Conservation (phyloP, 2,888 invertebrate genomes). For the Magallana nippona region DNA sequence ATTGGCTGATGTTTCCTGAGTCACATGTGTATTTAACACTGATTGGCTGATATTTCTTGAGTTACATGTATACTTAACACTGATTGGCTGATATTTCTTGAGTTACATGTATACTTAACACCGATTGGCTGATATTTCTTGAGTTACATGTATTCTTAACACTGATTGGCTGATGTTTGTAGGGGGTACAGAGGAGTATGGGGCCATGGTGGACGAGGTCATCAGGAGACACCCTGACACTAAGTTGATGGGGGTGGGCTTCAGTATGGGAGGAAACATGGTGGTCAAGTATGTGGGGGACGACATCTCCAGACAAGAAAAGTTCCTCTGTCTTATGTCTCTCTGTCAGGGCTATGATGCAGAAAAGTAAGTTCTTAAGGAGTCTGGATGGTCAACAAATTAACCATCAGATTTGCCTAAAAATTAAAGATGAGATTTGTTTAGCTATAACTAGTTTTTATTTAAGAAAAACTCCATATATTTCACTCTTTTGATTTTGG, state of each 20-base stretch:
- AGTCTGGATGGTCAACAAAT: too few species aligned
- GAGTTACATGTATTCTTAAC: background rate
- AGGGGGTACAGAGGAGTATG: slow-evolving; percentile 95
- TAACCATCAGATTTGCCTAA: too few species aligned
- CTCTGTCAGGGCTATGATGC: slow-evolving; percentile 97
- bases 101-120: background rate
- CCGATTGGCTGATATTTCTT: background rate
- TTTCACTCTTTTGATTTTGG: too few species aligned
- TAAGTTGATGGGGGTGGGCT: slow-evolving; percentile 91
- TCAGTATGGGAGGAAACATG: slow-evolving; percentile 95
- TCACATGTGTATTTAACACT: background rate
- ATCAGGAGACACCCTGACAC: slow-evolving; percentile 87
- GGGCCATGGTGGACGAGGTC: slow-evolving; percentile 89
- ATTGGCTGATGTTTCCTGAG: background rate
- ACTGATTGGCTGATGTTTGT: slow-evolving; percentile 36
- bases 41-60: background rate
- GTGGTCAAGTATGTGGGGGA: slow-evolving; percentile 96
- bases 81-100: background rate
- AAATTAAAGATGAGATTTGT: too few species aligned
- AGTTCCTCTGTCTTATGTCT: slow-evolving; percentile 92
- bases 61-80: background rate
- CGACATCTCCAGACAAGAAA: slow-evolving; percentile 79
- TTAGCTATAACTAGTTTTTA: too few species aligned
- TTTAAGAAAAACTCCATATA: too few species aligned
- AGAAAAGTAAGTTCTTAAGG: slow-evolving; percentile 87